phyloP scores from a whole-genome alignment of 1,140 invertebrate species.

The Apis cerana region DNA sequence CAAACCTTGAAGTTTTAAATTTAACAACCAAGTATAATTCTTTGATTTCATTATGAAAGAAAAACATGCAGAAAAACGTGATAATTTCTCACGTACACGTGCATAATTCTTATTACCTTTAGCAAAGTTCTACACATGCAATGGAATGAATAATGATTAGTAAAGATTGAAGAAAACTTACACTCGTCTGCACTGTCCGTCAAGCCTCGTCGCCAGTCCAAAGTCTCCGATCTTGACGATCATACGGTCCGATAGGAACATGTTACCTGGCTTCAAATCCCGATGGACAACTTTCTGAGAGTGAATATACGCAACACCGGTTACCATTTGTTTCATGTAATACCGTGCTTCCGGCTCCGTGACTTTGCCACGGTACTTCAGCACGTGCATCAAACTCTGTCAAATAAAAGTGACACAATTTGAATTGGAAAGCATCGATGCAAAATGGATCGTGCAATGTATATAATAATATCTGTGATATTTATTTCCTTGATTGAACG shows the following conservation, averaged over 20 bases:
- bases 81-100: too few species aligned
- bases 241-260: constrained; percentile 88
- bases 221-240: constrained; percentile 90
- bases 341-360: constrained; percentile 89
- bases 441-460: neutral
- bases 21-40: too few species aligned
- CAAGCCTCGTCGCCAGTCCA: constrained; percentile 86
- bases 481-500: constrained; percentile 39
- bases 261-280: constrained; percentile 89
- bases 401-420: constrained; percentile 29
- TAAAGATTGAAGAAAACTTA: constrained; percentile 71
- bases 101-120: neutral
- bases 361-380: constrained; percentile 84
- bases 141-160: neutral
- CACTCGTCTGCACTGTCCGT: constrained; percentile 84
- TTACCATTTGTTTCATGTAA: constrained; percentile 87
- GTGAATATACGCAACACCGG: constrained; percentile 87
- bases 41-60: too few species aligned
- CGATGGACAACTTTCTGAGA: constrained; percentile 86
- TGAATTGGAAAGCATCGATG: neutral
- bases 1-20: too few species aligned
- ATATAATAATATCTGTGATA: neutral
- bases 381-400: constrained; percentile 76
- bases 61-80: too few species aligned
- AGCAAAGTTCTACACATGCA: neutral